Evolutionary conservation across 2,113 vertebrate genomes (phyloP).

Genomic region (Psittacara wagleri): DNA sequence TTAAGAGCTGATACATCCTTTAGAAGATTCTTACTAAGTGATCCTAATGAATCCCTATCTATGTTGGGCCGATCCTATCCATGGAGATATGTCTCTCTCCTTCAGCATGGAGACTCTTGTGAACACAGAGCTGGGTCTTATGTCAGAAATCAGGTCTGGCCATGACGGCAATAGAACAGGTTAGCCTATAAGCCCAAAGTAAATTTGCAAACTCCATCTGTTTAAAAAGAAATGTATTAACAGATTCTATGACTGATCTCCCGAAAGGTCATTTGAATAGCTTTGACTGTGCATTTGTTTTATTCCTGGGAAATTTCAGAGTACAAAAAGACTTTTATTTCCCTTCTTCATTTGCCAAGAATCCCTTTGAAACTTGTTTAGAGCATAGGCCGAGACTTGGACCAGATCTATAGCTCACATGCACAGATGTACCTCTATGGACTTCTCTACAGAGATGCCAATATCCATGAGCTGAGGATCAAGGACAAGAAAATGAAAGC

Average conservation of each 20-base stretch:
- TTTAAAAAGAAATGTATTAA: constrained; percentile 13
- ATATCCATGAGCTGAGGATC: neutral
- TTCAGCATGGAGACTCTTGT: neutral
- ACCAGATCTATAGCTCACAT: neutral
- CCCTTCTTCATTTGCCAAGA: constrained; percentile 49
- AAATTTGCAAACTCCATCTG: neutral
- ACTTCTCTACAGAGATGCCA: neutral
- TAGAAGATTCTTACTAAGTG: neutral
- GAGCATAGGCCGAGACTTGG: neutral
- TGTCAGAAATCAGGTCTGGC: neutral
- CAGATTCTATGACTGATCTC: neutral
- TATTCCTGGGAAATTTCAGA: constrained; percentile 29
- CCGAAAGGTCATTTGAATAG: constrained; percentile 46
- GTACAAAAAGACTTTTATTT: constrained; percentile 25
- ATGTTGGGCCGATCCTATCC: neutral
- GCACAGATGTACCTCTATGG: neutral
- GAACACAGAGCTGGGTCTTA: neutral
- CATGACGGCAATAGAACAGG: neutral
- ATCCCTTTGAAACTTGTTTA: neutral
- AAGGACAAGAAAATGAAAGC: neutral
- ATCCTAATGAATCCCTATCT: neutral
- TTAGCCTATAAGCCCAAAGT: constrained; percentile 1
- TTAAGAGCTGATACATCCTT: neutral
- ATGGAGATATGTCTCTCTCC: neutral
- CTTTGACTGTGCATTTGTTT: constrained; percentile 29